Evolutionary conservation across 2,113 vertebrate species (phyloP).

Genomic region (Callipepla californica): DNA sequence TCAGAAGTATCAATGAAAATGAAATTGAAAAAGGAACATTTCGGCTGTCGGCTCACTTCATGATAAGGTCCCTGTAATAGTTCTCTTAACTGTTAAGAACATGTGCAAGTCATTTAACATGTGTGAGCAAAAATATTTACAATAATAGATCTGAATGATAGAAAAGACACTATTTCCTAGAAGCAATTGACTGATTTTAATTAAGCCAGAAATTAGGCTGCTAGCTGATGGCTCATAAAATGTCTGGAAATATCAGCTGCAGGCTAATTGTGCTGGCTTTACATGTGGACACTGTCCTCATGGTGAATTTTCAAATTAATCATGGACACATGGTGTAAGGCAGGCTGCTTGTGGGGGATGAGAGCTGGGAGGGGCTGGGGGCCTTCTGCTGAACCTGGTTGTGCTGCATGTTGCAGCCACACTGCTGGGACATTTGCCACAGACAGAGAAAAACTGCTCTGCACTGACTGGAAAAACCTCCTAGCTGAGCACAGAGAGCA

Average conservation of each 20-base stretch:
- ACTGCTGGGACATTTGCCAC: background rate
- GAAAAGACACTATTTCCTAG: conserved; percentile 39
- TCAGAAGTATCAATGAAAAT: background rate
- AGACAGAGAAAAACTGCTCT: background rate
- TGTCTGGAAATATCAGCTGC: background rate
- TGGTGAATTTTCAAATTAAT: conserved; percentile 9
- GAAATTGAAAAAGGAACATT: background rate
- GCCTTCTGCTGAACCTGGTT: background rate
- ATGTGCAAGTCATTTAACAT: conserved; percentile 28
- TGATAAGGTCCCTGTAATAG: background rate
- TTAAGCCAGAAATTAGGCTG: conserved; percentile 34
- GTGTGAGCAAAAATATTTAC: conserved; percentile 11
- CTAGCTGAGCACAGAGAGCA: background rate
- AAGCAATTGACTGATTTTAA: conserved; percentile 41
- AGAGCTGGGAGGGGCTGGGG: background rate
- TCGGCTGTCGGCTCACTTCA: background rate
- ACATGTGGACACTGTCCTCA: background rate
- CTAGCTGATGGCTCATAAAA: background rate
- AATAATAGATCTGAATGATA: conserved; percentile 22
- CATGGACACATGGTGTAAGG: background rate
- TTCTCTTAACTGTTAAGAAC: conserved; percentile 18
- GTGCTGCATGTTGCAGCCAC: background rate
- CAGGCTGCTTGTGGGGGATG: background rate
- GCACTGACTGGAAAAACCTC: background rate
- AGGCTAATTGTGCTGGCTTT: conserved; percentile 11